Base-by-base conservation (phyloP, 2,888 invertebrate species). In the Leptinotarsa peninsularis region DNA sequence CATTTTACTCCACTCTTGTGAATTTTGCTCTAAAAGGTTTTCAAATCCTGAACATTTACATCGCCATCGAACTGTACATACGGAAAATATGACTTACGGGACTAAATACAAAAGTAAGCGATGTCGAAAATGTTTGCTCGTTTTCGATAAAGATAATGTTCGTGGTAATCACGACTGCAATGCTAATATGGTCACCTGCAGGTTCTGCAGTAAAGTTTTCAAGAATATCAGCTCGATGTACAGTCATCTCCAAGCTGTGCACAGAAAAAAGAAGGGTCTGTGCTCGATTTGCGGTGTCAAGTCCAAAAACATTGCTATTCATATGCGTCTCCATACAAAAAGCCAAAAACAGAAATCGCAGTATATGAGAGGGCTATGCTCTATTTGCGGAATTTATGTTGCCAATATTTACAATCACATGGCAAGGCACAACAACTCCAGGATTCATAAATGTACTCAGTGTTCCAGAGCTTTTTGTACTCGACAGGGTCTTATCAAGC, bases 11-110 rank as follows among this genome's bases (percentile, higher is more conserved):
- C 83, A 84, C 74, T 82, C 84, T 71, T 86, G 86, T 74, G 77
- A 78, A 15, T 81, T 82, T 74, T 86, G 86, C 76, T 73, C 81
- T 3, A 85, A 83, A 77, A 77, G 82, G 18, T 86, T 86, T 77
- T 84, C 85, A 15, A 85, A 86, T 80, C 86, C 86, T 1, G 83
- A 83, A 77, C 86, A 86, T 81, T 78, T 85, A 52, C 82, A 83
- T 72, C 80, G 85, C 4, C 86, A 86, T 71, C 81, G 81, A 71
- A 79, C 84, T 54, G 82, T 83, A 33, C 86, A 86, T 73, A 84
- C 84, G n/a, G 85, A 85, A 78, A 84, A 85, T 78, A 80, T 85
- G 68, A 81, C 81, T 21, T 86, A 85, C 77, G 81, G 83, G 0
- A 82, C 79, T 23, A 86, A 85, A 73, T 86, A 85, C 74, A 81